Percentiles rank a stretch among this genome's conserved stretches.
Evolutionary conservation across 2,113 vertebrate species (phyloP).

Genomic region (Semnopithecus entellus): DNA sequence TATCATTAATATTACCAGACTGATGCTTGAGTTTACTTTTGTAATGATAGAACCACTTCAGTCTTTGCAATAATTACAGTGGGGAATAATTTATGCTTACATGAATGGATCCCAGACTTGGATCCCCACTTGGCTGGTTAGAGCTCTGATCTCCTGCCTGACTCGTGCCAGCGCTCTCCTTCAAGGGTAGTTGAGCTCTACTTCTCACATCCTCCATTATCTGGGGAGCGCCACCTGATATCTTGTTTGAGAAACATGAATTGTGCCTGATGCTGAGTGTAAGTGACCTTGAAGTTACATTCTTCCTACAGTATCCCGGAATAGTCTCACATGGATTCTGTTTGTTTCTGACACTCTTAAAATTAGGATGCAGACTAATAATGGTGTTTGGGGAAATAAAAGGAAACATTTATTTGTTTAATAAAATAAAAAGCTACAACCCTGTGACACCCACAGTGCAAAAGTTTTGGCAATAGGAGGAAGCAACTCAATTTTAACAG

Average conservation of each 20-base stretch:
- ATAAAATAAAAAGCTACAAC: neutral
- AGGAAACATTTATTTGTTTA: neutral
- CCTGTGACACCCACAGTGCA: neutral
- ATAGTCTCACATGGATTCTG: neutral
- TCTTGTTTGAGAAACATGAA: neutral
- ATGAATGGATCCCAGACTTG: neutral
- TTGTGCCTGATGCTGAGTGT: neutral
- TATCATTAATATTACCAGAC: neutral
- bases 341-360: conserved; percentile 7
- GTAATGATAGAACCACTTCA: neutral
- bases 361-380: neutral
- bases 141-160: neutral
- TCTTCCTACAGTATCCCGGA: neutral
- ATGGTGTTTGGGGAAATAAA: neutral
- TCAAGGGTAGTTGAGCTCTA: neutral
- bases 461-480: neutral
- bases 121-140: neutral
- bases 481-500: neutral
- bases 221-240: neutral
- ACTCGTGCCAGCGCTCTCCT: neutral
- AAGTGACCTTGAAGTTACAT: neutral
- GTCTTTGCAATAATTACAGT: neutral
- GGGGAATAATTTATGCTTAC: neutral
- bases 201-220: neutral
- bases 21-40: neutral